Base-by-base conservation (phyloP, 2,888 invertebrate species). In the Aphrophora alni region DNA sequence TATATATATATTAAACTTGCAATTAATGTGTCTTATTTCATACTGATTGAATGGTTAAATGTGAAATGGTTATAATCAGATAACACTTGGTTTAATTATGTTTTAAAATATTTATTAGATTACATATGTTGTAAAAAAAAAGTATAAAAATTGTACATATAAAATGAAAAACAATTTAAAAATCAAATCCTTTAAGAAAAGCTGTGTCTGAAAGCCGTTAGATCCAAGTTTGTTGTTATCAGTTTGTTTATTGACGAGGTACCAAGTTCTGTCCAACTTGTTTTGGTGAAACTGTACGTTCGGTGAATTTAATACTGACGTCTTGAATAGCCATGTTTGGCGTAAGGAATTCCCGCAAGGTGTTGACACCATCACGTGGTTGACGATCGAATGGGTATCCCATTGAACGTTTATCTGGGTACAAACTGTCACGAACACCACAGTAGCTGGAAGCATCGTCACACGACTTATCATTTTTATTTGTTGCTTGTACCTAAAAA, bases 391-490 rank as follows among this genome's bases (percentile, higher is more conserved):
- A 93, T 14, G 97, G 97, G 89, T 91, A 97, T 72, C 97, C 97
- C 96, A 97, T 97, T 7, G 95, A 88, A 80, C 95, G 91, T 51
- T 91, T 90, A 88, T 97, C 97, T 0, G 97, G 97, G 88, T 95
- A 97, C 85, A 92, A 89, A 80, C 91, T 91, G 88, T 95, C 94
- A 78, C 92, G 91, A 25, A 96, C 89, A 0, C 96, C 96, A 85
- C 96, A 97, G 88, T 92, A 96, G 84, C 94, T 94, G 76, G 92
- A 91, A 0, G 95, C 95, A 7, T 73, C 27, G 24, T 51, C 24
- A 21, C 78, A 78, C 51, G 27, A 24, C 59, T 73, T 73, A 12
- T 73, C 78, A 4, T 28, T 21, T 10, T 51, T 26, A 14, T 24
- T 68, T 4, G 72, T 51, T 3, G 27, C 26, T 10, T 83, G 81